Evolutionary conservation across 2,888 invertebrate species (phyloP).

Genomic region (Synanthedon andrenaeformis): DNA sequence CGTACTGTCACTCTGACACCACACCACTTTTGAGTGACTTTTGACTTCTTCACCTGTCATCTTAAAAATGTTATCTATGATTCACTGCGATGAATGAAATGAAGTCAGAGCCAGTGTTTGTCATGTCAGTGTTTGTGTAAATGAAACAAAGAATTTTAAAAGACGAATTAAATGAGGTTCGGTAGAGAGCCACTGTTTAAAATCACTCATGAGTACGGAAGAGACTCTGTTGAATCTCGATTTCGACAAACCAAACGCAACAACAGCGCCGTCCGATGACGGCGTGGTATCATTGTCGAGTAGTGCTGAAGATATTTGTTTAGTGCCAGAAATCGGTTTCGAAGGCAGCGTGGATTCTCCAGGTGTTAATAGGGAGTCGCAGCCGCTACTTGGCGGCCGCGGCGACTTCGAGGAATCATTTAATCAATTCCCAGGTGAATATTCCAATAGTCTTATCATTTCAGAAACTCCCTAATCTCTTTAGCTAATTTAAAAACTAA

Average conservation of each 20-base stretch:
- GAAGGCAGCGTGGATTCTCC: conserved; percentile 87
- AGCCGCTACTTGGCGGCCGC: conserved; percentile 90
- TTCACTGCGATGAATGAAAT: too few relatives aligned
- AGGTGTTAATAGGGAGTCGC: conserved; percentile 89
- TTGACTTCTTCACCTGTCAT: too few relatives aligned
- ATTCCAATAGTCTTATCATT: conserved; percentile 10
- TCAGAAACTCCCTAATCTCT: conserved; percentile 5
- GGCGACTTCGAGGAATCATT: conserved; percentile 80
- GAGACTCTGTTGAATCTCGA: conserved; percentile 74
- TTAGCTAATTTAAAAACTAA: neutral
- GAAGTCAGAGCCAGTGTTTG: too few relatives aligned
- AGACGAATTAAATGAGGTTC: conserved; percentile 67
- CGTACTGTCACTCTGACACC: too few relatives aligned
- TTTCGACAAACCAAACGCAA: conserved; percentile 67
- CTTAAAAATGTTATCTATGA: too few relatives aligned
- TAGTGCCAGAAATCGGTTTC: conserved; percentile 87
- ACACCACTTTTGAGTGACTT: too few relatives aligned
- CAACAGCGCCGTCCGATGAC: conserved; percentile 64
- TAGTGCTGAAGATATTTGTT: conserved; percentile 77
- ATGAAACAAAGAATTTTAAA: conserved; percentile 64
- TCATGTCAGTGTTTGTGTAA: conserved; percentile 53
- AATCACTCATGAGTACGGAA: conserved; percentile 72
- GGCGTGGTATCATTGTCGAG: conserved; percentile 72
- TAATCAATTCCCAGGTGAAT: conserved; percentile 87
- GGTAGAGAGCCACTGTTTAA: conserved; percentile 49